Base-by-base conservation (phyloP, 2,113 vertebrate species). In the Dromaius novaehollandiae region DNA sequence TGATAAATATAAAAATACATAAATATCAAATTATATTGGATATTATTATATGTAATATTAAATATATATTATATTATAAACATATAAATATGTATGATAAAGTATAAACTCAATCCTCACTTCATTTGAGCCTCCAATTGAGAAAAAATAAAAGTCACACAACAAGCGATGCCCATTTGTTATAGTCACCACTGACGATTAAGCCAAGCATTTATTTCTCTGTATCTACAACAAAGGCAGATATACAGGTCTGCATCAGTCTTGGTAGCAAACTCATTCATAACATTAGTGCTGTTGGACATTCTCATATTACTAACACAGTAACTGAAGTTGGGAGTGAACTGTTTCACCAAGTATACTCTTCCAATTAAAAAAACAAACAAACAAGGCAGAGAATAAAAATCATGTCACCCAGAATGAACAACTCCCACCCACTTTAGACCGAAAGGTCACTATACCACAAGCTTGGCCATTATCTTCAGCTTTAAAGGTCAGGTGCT, bases 401-500 rank as follows among this genome's bases (percentile, higher is more conserved):
- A 92, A 86, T 82, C 50, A 34, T 71, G 91, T 95, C 89, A 94
- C 51, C 48, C 50, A 84, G 74, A 96, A 94, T 8, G 30, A 96
- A 94, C 56, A 77, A 34, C 78, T 89, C 66, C 15, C 61, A 94
- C 78, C 89, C 73, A 83, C 88, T 89, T 96, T 21, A 85, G 90
- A 95, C 86, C 50, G 90, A 95, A 97, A 97, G 61, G 73, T 93
- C 94, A 96, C 63, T 18, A 10, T 30, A 83, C 21, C 56, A 91
- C 42, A 74, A 81, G 38, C 73, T 68, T 81, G 95, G 89, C 80
- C 95, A 86, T 82, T 91, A 96, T 66, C 71, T 89, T 66, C 55
- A 81, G 73, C 66, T 25, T 81, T 94, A 77, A 97, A 98, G 80
- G 76, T 96, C 90, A 96, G n/a, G 58, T 74, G 82, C 38, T 96